Evolutionary conservation across 2,888 invertebrate genomes (phyloP).

Genomic region (Sipha maydis): DNA sequence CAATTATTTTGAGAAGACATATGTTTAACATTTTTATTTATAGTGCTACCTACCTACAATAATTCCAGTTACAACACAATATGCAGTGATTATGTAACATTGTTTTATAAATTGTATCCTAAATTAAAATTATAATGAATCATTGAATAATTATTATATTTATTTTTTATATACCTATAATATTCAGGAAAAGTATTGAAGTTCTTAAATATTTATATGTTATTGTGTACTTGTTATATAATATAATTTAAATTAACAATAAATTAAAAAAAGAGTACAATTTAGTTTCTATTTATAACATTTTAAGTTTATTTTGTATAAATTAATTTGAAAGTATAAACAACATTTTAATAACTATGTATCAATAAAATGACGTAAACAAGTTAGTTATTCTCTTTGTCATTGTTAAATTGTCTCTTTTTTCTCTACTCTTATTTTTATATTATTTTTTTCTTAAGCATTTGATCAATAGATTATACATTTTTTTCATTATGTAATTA

Average conservation of each 20-base stretch:
- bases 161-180: not conserved
- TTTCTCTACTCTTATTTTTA: no score
- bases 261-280: not conserved
- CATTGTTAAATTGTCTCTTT: not conserved
- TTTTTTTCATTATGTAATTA: not conserved
- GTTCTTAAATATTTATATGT: not conserved
- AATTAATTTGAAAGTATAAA: conserved; percentile 28
- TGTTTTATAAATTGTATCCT: conserved; percentile 20
- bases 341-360: not conserved
- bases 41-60: conserved; percentile 43
- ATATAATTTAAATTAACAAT: not conserved
- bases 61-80: conserved; percentile 48
- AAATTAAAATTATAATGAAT: not conserved
- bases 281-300: not conserved
- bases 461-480: not conserved
- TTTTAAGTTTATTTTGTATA: conserved; percentile 45
- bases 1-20: conserved; percentile 16
- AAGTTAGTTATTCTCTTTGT: not conserved
- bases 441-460: not conserved
- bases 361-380: not conserved
- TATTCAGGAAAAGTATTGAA: conserved; percentile 3
- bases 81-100: conserved; percentile 28
- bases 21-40: conserved; percentile 59
- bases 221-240: not conserved
- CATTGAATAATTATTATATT: not conserved